Conservation (phyloP, 1,140 invertebrate species). For the Asobara japonica region DNA sequence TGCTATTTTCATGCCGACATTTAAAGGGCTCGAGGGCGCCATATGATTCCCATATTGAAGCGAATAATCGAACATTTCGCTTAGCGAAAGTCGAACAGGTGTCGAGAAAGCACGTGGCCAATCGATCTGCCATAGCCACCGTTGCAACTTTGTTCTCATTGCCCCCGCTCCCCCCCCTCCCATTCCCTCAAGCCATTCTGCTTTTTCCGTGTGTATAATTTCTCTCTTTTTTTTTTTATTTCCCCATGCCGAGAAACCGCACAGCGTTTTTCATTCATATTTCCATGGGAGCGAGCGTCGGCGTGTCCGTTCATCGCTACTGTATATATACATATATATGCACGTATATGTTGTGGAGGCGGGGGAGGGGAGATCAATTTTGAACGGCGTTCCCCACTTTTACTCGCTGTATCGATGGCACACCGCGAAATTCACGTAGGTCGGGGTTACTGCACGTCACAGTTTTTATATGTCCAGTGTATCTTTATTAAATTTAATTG, state of each 20-base stretch:
- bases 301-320: constrained; percentile 50
- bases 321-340: constrained; percentile 43
- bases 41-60: neutral
- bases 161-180: constrained; percentile 41
- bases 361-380: constrained; percentile 61
- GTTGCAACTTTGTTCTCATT: constrained; percentile 37
- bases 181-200: neutral
- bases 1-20: neutral
- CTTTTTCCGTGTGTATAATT: constrained; percentile 9
- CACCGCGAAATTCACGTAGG: constrained; percentile 46
- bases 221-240: constrained; percentile 41
- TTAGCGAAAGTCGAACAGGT: constrained; percentile 56
- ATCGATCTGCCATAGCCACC: constrained; percentile 53
- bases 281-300: constrained; percentile 55
- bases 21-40: neutral
- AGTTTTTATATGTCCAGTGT: constrained; percentile 31
- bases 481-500: constrained; percentile 14
- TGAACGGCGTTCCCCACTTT: constrained; percentile 48
- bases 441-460: constrained; percentile 52
- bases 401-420: constrained; percentile 31
- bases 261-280: constrained; percentile 67
- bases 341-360: constrained; percentile 62
- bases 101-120: constrained; percentile 60
- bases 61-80: neutral
- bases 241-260: constrained; percentile 48